phyloP scores from a whole-genome alignment of 2,888 invertebrate species.

The Bombyx huttoni region DNA sequence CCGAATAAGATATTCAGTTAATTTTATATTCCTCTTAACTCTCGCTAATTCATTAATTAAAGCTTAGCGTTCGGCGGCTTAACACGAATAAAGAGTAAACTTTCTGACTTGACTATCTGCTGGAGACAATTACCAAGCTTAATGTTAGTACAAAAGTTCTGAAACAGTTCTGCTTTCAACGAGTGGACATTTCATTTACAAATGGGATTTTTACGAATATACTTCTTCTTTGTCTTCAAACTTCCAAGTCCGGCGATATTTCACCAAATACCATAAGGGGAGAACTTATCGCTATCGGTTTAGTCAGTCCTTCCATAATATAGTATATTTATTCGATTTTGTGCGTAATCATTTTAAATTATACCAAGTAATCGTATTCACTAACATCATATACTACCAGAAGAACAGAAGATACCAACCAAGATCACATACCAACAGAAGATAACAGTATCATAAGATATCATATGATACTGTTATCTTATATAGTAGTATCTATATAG shows the following conservation, averaged over 20 bases:
- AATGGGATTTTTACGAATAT: not conserved
- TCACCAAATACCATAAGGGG: not conserved
- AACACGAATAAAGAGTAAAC: constrained; percentile 1
- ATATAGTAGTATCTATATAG: too few relatives aligned
- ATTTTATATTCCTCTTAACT: not conserved
- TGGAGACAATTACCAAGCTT: constrained; percentile 3
- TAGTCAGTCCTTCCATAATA: too few relatives aligned
- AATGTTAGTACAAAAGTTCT: constrained; percentile 1
- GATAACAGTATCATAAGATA: too few relatives aligned
- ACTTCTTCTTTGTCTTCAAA: too few relatives aligned
- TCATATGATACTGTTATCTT: too few relatives aligned
- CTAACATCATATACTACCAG: too few relatives aligned
- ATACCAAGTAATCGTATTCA: too few relatives aligned
- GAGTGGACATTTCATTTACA: not conserved
- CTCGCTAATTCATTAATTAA: constrained; percentile 1
- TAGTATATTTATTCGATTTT: too few relatives aligned
- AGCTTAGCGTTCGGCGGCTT: constrained; percentile 1
- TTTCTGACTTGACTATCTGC: constrained; percentile 1
- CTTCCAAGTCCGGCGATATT: not conserved
- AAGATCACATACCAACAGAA: too few relatives aligned
- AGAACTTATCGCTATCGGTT: too few relatives aligned
- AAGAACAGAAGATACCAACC: too few relatives aligned
- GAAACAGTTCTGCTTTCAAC: not conserved
- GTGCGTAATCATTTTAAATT: too few relatives aligned
- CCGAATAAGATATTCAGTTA: not conserved